Evolutionary conservation across 1,140 invertebrate genomes (phyloP).

Genomic region (Maniola jurtina): DNA sequence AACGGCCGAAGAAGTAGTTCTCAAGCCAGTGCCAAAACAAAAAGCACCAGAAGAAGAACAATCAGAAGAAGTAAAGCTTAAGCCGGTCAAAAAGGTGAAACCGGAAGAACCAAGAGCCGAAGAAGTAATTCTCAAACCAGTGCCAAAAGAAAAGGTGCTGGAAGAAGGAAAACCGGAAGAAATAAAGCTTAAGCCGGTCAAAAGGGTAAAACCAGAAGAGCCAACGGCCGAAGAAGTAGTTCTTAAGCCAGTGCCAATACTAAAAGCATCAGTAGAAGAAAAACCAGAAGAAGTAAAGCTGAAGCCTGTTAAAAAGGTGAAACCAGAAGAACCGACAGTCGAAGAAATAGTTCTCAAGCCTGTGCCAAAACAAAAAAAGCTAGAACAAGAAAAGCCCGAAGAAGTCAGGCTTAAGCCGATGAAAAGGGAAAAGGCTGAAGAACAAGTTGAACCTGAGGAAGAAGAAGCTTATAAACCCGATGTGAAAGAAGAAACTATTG

Average conservation of each 20-base stretch:
- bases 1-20: slow-evolving; percentile 55
- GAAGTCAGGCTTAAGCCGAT: neutral
- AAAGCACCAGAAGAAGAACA: slow-evolving; percentile 41
- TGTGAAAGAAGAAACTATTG: slow-evolving; percentile 25
- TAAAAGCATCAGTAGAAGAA: slow-evolving; percentile 22
- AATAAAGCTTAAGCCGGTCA: neutral
- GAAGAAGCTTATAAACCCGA: slow-evolving; percentile 26
- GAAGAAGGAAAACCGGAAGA: slow-evolving; percentile 23
- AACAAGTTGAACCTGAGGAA: slow-evolving; percentile 43
- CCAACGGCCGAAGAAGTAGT: slow-evolving; percentile 23
- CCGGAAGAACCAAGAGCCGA: slow-evolving; percentile 31
- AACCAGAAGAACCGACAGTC: slow-evolving; percentile 51
- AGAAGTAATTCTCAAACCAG: neutral
- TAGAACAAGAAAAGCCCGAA: neutral
- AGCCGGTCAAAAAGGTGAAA: neutral
- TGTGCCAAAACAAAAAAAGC: neutral
- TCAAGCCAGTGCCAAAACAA: slow-evolving; percentile 30
- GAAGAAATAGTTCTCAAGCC: slow-evolving; percentile 31
- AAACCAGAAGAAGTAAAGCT: slow-evolving; percentile 31
- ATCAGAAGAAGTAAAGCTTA: slow-evolving; percentile 23
- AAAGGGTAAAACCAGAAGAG: too few relatives aligned
- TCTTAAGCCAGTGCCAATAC: slow-evolving; percentile 25
- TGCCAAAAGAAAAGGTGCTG: neutral
- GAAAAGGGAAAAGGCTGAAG: slow-evolving; percentile 10
- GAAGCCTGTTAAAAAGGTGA: slow-evolving; percentile 32